Evolutionary conservation across 2,797 vertebrate genomes (phyloP), one percentile per base, ranked within the genome.

Genomic region (Hybognathus amarus): DNA sequence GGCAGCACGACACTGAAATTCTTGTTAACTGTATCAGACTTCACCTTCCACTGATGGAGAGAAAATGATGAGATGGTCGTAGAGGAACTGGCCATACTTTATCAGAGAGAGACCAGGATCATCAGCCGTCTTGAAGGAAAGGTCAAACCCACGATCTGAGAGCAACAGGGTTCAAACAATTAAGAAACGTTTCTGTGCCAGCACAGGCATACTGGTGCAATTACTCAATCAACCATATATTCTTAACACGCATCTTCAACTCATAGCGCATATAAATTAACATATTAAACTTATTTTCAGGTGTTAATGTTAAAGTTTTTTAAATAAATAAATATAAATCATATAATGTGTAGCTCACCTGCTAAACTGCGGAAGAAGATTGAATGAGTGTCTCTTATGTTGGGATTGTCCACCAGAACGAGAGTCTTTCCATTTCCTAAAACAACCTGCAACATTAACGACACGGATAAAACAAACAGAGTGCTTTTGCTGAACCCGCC

Each of bases 41-140:
- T 91, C 90, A 99, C 98, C 98, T 94, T 99, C 98, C 71, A 99
- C 97, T 0, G 98, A 98, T 0, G 98, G 98, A 0, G 98, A 95
- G 79, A 99, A 99, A 87, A 99, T 92, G 86, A 99, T 93, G 78
- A 99, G 93, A 77, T 99, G 98, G 90, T 99, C 97, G 0, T 97
- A 99, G 0, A 98, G 90, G 85, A 99, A 99, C 80, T 99, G 97
- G 12, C 98, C 98, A 0, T 99, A 99, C 90, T 99, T 99, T 87
- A 99, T 99, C 38, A 99, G 93, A 1, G 98, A 98, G 20, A 99
- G 92, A 30, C 96, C 92, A 0, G 97, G 94, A 4, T 99, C 98
- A 77, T 98, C 98, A 0, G 98, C 97, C 0, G 96, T 98, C 89
- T 97, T 97, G 91, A 97, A 97, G 0, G 97, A 90, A 74, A 99